Percentiles rank a stretch among this genome's conserved stretches.
phyloP scores from a whole-genome alignment of 1,140 invertebrate genomes.

The Zaprionus ghesquierei region DNA sequence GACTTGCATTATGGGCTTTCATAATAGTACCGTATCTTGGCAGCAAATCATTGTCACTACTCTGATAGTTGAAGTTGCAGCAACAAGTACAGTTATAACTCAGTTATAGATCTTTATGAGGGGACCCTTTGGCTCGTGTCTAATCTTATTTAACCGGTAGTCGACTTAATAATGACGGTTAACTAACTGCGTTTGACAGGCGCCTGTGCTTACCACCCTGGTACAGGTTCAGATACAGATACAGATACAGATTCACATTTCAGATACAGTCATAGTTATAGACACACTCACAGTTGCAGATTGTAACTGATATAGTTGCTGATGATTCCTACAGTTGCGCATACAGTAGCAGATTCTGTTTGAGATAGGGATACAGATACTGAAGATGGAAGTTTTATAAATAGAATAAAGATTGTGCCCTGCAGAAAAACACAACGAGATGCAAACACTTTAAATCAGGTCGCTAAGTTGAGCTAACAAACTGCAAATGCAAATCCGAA shows the following conservation, averaged over 20 bases:
- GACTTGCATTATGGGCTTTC: neutral
- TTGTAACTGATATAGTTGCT: neutral
- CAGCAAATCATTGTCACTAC: neutral
- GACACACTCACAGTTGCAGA: neutral
- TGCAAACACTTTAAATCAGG: constrained; percentile 50
- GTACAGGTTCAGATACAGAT: neutral
- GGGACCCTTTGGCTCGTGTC: constrained; percentile 23
- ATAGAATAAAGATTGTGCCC: constrained; percentile 28
- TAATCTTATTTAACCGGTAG: constrained; percentile 34
- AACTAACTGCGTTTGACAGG: neutral
- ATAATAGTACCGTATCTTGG: neutral
- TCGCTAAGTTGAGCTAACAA: constrained; percentile 18
- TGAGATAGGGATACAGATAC: constrained; percentile 2
- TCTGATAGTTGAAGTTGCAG: constrained; percentile 5
- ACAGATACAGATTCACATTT: neutral
- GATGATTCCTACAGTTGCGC: neutral
- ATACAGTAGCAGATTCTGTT: neutral
- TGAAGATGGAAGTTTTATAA: constrained; percentile 28
- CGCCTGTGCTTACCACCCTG: neutral
- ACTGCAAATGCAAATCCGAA: constrained; percentile 13
- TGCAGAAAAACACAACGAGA: constrained; percentile 35
- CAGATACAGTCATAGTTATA: neutral
- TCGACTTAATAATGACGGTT: neutral
- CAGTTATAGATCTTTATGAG: constrained; percentile 9
- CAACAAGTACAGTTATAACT: constrained; percentile 4